A percentile compares a stretch with the other conserved stretches of the same genome.
Evolutionary conservation across 1,140 invertebrate species (phyloP).

Genomic region (Penaeus indicus): DNA sequence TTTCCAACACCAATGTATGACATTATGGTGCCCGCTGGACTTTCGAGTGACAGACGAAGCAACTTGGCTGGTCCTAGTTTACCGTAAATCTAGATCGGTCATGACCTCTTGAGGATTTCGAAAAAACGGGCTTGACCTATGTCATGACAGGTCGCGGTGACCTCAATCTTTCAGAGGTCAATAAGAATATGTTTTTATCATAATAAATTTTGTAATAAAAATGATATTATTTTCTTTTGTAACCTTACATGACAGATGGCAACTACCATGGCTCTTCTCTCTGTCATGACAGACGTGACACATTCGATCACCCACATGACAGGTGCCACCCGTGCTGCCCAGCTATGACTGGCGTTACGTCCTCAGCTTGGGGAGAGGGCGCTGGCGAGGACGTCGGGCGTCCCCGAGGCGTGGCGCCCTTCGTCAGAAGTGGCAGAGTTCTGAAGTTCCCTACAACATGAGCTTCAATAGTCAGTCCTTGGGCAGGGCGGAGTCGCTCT

Average conservation of each 20-base stretch:
- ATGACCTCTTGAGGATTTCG: neutral
- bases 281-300: too few relatives aligned
- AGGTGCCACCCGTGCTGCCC: too few relatives aligned
- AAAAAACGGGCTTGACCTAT: neutral
- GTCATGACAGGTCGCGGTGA: neutral
- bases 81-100: too few relatives aligned
- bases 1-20: too few relatives aligned
- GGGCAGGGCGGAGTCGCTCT: constrained; percentile 86
- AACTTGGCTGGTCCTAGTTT: too few relatives aligned
- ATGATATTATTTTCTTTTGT: neutral
- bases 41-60: too few relatives aligned
- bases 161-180: neutral
- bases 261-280: too few relatives aligned
- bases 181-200: neutral
- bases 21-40: too few relatives aligned
- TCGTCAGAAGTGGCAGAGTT: neutral
- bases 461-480: constrained; percentile 72
- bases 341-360: neutral
- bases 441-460: constrained; percentile 38
- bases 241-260: neutral
- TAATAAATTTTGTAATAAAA: neutral
- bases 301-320: too few relatives aligned
- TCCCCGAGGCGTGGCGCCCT: neutral
- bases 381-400: neutral
- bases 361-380: neutral